Base-by-base conservation (phyloP, 2,113 vertebrate species). In the Lota lota region DNA sequence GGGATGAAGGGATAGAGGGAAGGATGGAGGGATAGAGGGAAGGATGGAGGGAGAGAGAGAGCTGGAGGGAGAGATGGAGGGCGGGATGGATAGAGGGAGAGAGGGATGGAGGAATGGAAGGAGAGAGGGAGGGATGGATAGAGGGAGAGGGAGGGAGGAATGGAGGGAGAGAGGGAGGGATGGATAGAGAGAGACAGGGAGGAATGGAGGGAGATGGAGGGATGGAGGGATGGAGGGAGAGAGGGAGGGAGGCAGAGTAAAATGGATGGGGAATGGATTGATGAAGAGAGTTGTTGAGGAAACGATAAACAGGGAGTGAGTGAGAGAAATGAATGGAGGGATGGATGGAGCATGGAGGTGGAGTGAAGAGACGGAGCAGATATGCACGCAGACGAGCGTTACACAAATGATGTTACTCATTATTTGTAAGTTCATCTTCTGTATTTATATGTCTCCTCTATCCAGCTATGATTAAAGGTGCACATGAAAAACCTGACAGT, bases 401-500 rank as follows among this genome's bases (percentile, higher is more conserved):
- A 22, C 58, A 60, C 24, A 24, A 51, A 6, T 51, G 50, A 14
- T 51, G 1, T 51, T 6, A 51, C 50, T 51, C 1, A 14, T 51
- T 51, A 11, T 51, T 51, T 51, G 1, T 51, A 11, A 51, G 50
- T 51, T 51, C 16, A 51, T 51, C 16, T 51, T 7, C 50, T 51
- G 10, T 24, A 24, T 24, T 24, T 24, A 24, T 24, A 4, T 24
- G 2, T 78, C 73, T 84, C 75, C 74, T 88, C 88, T 86, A 89
- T 89, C 90, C 84, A 88, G 75, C 70, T 72, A 14, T 68, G 73
- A 87, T 88, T 86, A 86, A 81, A 71, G 66, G 68, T 76, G 69
- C 1, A 51, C 16, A 51, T 14, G 16, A 51, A 6, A 16, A 51
- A 51, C 50, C 11, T 63, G 69, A 16, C 47, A 53, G 77, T 64